phyloP scores from a whole-genome alignment of 2,797 vertebrate genomes.

The Sebastes flavidus region DNA sequence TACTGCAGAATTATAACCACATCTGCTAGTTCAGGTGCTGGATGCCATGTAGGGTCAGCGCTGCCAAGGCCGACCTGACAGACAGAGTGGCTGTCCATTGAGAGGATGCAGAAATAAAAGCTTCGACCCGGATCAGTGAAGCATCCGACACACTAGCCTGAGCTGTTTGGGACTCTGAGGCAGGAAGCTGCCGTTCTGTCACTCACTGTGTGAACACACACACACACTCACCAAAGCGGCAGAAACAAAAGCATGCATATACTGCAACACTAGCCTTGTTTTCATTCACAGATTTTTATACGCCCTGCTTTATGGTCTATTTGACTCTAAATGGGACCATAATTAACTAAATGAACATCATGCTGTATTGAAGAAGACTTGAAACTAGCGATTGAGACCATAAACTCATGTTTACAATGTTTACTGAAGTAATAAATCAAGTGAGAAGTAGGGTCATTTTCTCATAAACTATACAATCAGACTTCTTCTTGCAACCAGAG shows the following conservation, averaged over 20 bases:
- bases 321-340: too few species aligned
- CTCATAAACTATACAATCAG: too few species aligned
- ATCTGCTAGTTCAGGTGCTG: slow-evolving; percentile 41
- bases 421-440: too few species aligned
- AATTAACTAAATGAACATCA: too few species aligned
- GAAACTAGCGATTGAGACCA: too few species aligned
- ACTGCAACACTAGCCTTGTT: neutral
- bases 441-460: too few species aligned
- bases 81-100: slow-evolving; percentile 51
- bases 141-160: slow-evolving; percentile 72
- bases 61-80: slow-evolving; percentile 63
- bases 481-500: too few species aligned
- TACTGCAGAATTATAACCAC: neutral
- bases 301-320: too few species aligned
- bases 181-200: slow-evolving; percentile 66
- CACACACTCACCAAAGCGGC: slow-evolving; percentile 47
- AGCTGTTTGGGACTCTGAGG: slow-evolving; percentile 63
- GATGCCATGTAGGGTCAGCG: slow-evolving; percentile 40
- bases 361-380: too few species aligned
- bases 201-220: slow-evolving; percentile 49
- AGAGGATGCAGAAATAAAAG: slow-evolving; percentile 71
- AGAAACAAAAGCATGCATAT: slow-evolving; percentile 25
- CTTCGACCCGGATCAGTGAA: slow-evolving; percentile 77
- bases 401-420: too few species aligned
- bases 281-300: neutral